Base-by-base conservation (phyloP, 2,113 vertebrate species). In the Microtus oregoni region DNA sequence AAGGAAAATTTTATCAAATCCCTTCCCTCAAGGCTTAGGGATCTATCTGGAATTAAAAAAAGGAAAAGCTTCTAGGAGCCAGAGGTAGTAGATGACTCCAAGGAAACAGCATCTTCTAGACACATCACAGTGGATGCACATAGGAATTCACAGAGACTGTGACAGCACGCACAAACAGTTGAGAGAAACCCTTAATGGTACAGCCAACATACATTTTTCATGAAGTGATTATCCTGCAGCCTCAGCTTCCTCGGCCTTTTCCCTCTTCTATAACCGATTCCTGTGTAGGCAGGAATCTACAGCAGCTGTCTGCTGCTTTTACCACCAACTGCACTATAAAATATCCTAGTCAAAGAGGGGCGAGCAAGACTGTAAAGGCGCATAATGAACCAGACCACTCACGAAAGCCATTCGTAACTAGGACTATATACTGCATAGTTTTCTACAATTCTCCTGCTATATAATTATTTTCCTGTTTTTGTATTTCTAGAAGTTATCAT, bases 171-270 rank as follows among this genome's bases (percentile, higher is more conserved):
- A 19, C 58, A 2, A 87, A 95, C 38, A 92, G 86, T 78, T 96
- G 91, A 91, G 75, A 90, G 91, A 97, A 96, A 91, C 92, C 96
- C 97, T 97, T 97, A 97, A 97, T 93, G 96, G 98, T 96, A 41
- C 82, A 30, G 94, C 92, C 95, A 94, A 87, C 98, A 98, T 98
- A 96, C 98, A 98, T 98, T 98, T 98, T 98, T 98, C 98, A 98
- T 98, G 94, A 98, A 96, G 96, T 94, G 97, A 98, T 98, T 98
- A 97, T 96, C 97, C 91, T 94, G 96, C 97, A 97, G 97, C 94
- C 93, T 97, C 96, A 88, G 96, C 96, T 97, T 95, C 95, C 96
- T 96, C 96, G 94, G 81, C 89, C 97, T 94, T 90, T 82, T 35
- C 30, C 47, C 35, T 61, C 92, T 92, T 86, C 92, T 95, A 30